Evolutionary conservation across 1,140 invertebrate genomes (phyloP).

Genomic region (Drosophila bifasciata): DNA sequence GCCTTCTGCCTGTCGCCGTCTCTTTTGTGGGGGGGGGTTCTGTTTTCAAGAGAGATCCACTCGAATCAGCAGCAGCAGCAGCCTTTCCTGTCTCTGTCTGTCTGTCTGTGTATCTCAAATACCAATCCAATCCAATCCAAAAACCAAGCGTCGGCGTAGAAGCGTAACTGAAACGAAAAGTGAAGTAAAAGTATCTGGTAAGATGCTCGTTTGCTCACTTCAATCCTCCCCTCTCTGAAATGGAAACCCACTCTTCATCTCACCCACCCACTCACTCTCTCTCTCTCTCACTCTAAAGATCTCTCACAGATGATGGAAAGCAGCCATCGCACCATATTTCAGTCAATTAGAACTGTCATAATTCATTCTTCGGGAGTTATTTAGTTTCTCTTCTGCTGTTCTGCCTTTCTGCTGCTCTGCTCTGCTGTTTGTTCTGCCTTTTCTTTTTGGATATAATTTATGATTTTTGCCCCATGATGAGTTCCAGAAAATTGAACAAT

Average conservation of each 20-base stretch:
- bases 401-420: constrained; percentile 14
- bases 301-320: constrained; percentile 68
- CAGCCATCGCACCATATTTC: constrained; percentile 83
- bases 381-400: constrained; percentile 66
- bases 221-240: constrained; percentile 23
- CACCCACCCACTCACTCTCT: constrained; percentile 5
- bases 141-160: neutral
- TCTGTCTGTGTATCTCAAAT: constrained; percentile 35
- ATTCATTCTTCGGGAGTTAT: constrained; percentile 83
- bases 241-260: constrained; percentile 7
- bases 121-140: constrained; percentile 45
- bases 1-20: constrained; percentile 59
- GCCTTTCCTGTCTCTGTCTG: constrained; percentile 39
- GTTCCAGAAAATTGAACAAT: constrained; percentile 83
- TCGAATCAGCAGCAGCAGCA: constrained; percentile 47
- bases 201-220: constrained; percentile 69
- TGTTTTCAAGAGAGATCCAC: constrained; percentile 63
- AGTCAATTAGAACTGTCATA: constrained; percentile 84
- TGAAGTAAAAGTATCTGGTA: constrained; percentile 73
- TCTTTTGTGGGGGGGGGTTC: constrained; percentile 72
- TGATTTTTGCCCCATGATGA: constrained; percentile 75
- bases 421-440: constrained; percentile 19
- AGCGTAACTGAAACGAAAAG: constrained; percentile 67
- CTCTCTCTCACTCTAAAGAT: constrained; percentile 25
- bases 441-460: constrained; percentile 64